Evolutionary conservation across 2,113 vertebrate species (phyloP).

Genomic region (Catharus fuscescens): DNA sequence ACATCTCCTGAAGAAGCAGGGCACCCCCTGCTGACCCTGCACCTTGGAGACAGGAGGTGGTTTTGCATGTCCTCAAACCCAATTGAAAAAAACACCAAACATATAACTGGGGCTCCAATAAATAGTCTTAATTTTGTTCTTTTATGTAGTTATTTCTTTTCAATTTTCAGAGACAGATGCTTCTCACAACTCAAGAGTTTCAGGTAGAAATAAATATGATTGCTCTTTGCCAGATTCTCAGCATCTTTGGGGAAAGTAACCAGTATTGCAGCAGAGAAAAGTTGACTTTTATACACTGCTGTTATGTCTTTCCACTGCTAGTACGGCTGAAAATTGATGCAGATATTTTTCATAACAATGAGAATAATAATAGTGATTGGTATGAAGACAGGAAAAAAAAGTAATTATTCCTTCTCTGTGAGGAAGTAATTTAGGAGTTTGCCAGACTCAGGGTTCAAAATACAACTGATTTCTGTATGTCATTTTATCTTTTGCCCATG

Average conservation of each 20-base stretch:
- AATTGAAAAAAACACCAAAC: accelerated
- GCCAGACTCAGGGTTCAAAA: neutral
- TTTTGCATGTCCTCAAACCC: neutral
- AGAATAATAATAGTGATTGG: neutral
- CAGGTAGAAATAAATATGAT: neutral
- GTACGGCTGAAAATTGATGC: neutral
- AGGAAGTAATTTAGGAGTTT: neutral
- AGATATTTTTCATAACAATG: neutral
- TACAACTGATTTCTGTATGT: neutral
- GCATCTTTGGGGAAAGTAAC: neutral
- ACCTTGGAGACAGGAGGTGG: neutral
- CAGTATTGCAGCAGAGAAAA: neutral
- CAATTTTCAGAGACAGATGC: neutral
- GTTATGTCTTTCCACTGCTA: neutral
- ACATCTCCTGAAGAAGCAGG: neutral
- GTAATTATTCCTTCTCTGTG: neutral
- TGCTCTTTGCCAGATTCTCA: neutral
- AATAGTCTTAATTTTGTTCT: neutral
- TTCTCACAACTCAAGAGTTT: neutral
- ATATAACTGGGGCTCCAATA: neutral
- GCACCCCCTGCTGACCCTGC: slow-evolving; percentile 51
- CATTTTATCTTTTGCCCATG: neutral
- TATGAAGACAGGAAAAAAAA: neutral
- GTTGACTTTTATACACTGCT: neutral
- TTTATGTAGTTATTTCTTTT: neutral